Base-by-base conservation (phyloP, 1,140 invertebrate genomes). In the Musca domestica region DNA sequence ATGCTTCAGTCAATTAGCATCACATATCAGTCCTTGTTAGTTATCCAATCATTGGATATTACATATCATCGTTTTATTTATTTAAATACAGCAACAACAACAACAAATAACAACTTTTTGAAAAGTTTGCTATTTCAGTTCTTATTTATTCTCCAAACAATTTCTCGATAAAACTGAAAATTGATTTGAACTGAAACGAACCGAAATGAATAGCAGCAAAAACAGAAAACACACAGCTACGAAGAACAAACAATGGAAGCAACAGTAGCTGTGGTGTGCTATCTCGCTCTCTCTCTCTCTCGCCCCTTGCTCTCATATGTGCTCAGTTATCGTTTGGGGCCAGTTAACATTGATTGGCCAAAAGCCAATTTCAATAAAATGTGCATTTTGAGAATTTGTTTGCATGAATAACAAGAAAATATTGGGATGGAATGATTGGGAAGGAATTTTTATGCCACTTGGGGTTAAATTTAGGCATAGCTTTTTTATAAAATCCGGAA, bases 341-440 rank as follows among this genome's bases (percentile, higher is more conserved):
- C 48, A 10, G n/a, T 41, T 41, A 41, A 41, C 34, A 41, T 41
- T 61, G 56, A 34, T 61, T 61, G 56, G 56, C 56, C 56, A 61
- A 17, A 27, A 34, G 56, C 56, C 56, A 61, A 61, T 61, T 61
- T 30, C 20, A 34, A 61, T 34, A 41, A 41, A 41, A 41, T 41
- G 34, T 41, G 34, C 4, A 41, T 41, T 41, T 41, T 41, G 34
- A 10, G 34, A 5, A 41, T 41, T 41, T 41, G 34, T 41, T 41
- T 9, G 34, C 34, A 9, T 5, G 34, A 5, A 9, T 5, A 41
- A 41, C 6, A 30, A 30, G 27, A 30, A 30, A 30, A 30, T 41
- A 41, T 41, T 41, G 34, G 34, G 34, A 7, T 41, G 10, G 34
- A 41, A 41, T 12, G 10, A 12, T 9, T 9, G 6, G n/a, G n/a